Evolutionary conservation across 1,140 invertebrate genomes (phyloP), one percentile per base, ranked within the genome.

Genomic region (Procambarus clarkii): DNA sequence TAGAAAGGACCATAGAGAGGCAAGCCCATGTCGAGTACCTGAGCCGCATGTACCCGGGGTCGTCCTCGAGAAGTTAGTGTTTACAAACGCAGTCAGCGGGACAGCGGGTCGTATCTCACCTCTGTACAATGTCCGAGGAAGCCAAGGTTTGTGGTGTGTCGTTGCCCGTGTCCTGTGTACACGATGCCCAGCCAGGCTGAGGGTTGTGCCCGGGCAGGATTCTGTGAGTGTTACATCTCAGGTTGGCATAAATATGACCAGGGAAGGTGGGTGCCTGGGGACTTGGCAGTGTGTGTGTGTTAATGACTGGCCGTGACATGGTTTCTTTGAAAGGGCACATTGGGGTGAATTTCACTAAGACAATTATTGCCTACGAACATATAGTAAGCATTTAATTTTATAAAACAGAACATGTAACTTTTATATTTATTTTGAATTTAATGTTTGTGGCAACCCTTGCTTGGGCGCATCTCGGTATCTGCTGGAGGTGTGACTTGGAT

Each of bases 11-110:
- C 34, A 54, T 9, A 54, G 50, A 24, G 69, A 74, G 69, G 64
- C 13, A 69, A 15, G 64, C 21, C 21, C 18, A 58, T 64, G 18
- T 74, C 69, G 5, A 74, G 24, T 21, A 74, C 69, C 7, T 34
- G 69, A 74, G 69, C n/a, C 69, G 69, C n/a, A 34, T 4, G 5
- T 74, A 74, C n/a, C n/a, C 24, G 7, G n/a, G 24, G n/a, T 74
- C 5, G 69, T 74, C n/a, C 69, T 74, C 69, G 64, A 18, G 64
- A 74, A 74, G 69, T 74, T 74, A 74, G 69, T 74, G 69, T 74
- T 74, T 74, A 74, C 69, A 74, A 74, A 74, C 69, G 69, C n/a
- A 74, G 64, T 34, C 69, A 74, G 34, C n/a, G 24, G 69, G 69
- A 24, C n/a, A 74, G 69, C 69, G n/a, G 24, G 0, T 8, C 21